phyloP scores from a whole-genome alignment of 2,888 invertebrate genomes.

The Julus scanicus region DNA sequence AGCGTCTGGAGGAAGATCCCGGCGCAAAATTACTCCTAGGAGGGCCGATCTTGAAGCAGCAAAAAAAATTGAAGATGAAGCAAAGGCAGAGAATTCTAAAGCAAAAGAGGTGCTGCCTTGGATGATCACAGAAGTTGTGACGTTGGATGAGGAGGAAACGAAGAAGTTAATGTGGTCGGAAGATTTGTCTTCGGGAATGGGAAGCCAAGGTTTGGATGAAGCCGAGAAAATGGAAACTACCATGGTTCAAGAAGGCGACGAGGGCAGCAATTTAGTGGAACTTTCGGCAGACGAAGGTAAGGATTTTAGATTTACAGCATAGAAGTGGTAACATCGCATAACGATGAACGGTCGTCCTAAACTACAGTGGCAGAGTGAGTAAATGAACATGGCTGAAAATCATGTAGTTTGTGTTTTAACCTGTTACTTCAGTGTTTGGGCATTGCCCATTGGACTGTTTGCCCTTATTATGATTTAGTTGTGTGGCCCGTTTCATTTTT shows the following conservation, averaged over 20 bases:
- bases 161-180: not conserved
- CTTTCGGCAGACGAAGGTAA: slow-evolving; percentile 13
- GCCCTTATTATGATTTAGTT: no score
- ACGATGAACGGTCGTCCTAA: not conserved
- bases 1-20: not conserved
- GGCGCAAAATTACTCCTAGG: not conserved
- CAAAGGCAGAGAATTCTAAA: not conserved
- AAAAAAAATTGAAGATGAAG: not conserved
- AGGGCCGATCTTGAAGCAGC: not conserved
- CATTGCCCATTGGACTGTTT: no score
- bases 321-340: not conserved
- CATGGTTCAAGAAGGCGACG: not conserved
- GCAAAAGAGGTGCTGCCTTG: not conserved
- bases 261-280: not conserved
- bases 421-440: no score
- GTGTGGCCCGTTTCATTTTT: no score
- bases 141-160: not conserved
- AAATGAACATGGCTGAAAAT: no score
- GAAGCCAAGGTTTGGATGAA: not conserved
- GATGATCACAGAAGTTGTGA: not conserved
- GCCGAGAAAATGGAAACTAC: not conserved
- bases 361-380: no score
- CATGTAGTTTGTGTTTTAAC: no score
- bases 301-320: not conserved
- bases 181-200: not conserved